Evolutionary conservation across 2,888 invertebrate genomes (phyloP).

Genomic region (Caenorhabditis becei): DNA sequence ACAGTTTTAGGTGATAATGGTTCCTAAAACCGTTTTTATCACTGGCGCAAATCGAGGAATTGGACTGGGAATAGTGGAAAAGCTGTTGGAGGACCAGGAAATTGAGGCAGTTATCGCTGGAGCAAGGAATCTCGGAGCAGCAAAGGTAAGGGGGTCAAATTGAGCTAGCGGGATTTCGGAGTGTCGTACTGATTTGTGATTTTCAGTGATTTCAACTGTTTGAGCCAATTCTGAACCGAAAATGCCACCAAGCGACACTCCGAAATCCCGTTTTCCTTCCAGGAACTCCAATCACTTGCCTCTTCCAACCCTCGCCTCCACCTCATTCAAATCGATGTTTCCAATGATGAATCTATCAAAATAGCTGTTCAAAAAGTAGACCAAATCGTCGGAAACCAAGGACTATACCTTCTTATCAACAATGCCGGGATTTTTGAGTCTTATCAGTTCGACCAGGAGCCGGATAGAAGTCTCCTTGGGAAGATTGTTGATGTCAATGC

Average conservation of each 20-base stretch:
- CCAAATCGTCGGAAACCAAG: constrained; percentile 10
- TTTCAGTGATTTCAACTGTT: too few relatives aligned
- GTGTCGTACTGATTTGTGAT: too few relatives aligned
- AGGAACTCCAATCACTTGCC: constrained; percentile 52
- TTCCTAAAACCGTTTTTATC: constrained; percentile 53
- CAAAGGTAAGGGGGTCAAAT: too few relatives aligned
- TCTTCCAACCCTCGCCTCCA: constrained; percentile 42
- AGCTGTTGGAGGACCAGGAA: constrained; percentile 34
- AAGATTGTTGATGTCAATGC: constrained; percentile 31
- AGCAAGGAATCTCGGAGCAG: constrained; percentile 34
- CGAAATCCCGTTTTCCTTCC: not conserved
- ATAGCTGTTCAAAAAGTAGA: not conserved
- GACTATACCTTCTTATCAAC: constrained; percentile 22
- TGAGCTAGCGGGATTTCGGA: too few relatives aligned
- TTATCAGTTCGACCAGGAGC: not conserved
- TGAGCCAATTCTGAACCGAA: not conserved
- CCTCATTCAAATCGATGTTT: constrained; percentile 38
- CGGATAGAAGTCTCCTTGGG: not conserved
- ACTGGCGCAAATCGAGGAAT: constrained; percentile 61
- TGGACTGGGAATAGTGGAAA: constrained; percentile 46
- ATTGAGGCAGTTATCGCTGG: constrained; percentile 44
- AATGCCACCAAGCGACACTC: too few relatives aligned
- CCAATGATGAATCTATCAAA: constrained; percentile 2
- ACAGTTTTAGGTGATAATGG: too few relatives aligned
- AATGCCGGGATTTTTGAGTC: constrained; percentile 27